phyloP scores from a whole-genome alignment of 1,140 invertebrate species.

The Philopotamus ludificatus region DNA sequence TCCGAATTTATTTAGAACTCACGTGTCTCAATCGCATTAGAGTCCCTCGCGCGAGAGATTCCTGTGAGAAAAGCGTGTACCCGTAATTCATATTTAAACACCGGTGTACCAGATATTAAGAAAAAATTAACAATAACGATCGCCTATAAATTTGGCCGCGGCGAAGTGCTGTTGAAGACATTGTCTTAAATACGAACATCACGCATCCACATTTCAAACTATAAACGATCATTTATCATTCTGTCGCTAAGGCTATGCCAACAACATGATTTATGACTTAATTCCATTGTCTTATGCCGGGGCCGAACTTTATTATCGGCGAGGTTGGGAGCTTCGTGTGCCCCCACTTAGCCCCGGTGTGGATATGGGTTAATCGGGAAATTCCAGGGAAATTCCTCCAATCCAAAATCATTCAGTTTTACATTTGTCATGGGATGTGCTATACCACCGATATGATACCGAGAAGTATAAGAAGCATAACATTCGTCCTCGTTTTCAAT shows the following conservation, averaged over 20 bases:
- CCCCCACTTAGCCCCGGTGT: background rate
- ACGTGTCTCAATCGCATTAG: background rate
- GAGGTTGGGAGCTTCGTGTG: conserved; percentile 27
- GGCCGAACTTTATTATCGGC: conserved; percentile 33
- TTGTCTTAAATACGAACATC: conserved; percentile 18
- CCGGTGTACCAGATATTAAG: background rate
- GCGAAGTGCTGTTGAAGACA: background rate
- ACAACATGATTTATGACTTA: conserved; percentile 39
- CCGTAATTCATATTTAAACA: too few relatives aligned
- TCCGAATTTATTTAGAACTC: background rate
- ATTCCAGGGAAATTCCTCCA: too few relatives aligned
- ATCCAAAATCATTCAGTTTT: too few relatives aligned
- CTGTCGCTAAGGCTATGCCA: conserved; percentile 35
- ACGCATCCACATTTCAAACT: conserved; percentile 32
- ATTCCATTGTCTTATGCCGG: conserved; percentile 39
- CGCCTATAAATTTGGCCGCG: background rate
- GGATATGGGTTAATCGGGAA: background rate
- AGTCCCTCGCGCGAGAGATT: too few relatives aligned
- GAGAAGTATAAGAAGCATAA: too few relatives aligned
- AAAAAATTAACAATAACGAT: background rate
- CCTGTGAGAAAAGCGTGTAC: too few relatives aligned
- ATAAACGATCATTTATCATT: conserved; percentile 35
- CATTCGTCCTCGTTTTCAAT: too few relatives aligned
- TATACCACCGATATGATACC: too few relatives aligned
- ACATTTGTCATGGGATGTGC: too few relatives aligned